Base-by-base conservation (phyloP, 37 sponge, comb jelly and placozoan species). In the Spongia lamella region DNA sequence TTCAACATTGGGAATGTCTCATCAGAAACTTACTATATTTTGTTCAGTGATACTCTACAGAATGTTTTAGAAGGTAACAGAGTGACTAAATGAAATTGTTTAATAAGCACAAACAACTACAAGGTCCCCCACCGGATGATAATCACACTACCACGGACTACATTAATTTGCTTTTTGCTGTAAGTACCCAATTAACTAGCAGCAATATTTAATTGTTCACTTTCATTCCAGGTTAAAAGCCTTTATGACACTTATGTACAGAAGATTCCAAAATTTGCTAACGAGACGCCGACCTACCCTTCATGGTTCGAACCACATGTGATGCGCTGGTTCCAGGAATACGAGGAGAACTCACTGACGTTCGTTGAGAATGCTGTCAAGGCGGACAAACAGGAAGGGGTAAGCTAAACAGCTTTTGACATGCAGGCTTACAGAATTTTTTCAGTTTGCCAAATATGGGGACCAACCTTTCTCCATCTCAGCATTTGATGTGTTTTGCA, bases 301-400 rank as follows among this genome's bases (percentile, higher is more conserved):
- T 53, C 64, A 3, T 92, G 93, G 93, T 92, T 92, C 54, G 69
- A 66, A 24, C 79, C 84, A 25, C 84, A 73, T n/a, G 82, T 84
- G 20, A 79, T 68, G 62, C 73, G 60, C 0, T 86, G 88, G 84
- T 66, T 92, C 2, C 66, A 83, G 3, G 79, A 84, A 69, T 81
- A 62, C 9, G 79, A 84, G 60, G 56, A 84, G 20, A 53, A 76
- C 13, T 68, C 67, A 14, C 32, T 77, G 51, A 50, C 25, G 5
- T 87, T 84, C 49, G 74, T 92, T n/a, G 63, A 79, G 68, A 87
- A 87, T 76, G 79, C 84, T 17, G 83, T 84, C 81, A 82, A 87
- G 21, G 72, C 68, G 30, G 93, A 92, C 78, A 87, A 79, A 63
- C 32, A 16, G 13, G 20, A 63, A 7, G 35, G 32, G 13, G 51